Evolutionary conservation across 2,888 invertebrate genomes (phyloP).

Genomic region (Xestobium rufovillosum): DNA sequence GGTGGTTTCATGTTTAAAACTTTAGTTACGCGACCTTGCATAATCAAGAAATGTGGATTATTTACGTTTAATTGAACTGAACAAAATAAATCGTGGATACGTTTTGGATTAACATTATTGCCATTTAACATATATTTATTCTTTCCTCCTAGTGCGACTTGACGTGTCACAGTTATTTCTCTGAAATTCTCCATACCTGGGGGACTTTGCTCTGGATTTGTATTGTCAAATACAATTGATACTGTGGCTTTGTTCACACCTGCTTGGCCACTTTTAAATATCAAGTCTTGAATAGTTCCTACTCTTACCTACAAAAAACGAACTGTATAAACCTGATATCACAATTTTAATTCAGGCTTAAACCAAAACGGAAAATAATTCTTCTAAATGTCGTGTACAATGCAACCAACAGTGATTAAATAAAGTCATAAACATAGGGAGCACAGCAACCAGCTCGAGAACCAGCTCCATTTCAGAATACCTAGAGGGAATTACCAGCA

Average conservation of each 20-base stretch:
- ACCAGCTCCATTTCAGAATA: no score
- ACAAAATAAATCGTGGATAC: constrained; percentile 90
- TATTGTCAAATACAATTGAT: constrained; percentile 91
- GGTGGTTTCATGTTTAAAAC: constrained; percentile 98
- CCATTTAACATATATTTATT: constrained; percentile 94
- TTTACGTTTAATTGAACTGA: constrained; percentile 97
- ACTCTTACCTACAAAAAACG: constrained; percentile 69
- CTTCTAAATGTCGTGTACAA: constrained; percentile 1
- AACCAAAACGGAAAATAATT: neutral
- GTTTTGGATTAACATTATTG: constrained; percentile 78
- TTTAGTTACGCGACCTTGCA: constrained; percentile 99
- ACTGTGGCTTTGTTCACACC: constrained; percentile 94
- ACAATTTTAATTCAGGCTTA: no score
- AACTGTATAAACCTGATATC: neutral
- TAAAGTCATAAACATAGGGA: no score
- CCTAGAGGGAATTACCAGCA: no score
- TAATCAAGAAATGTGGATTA: constrained; percentile 98
- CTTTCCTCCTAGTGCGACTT: constrained; percentile 81
- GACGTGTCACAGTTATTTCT: constrained; percentile 88
- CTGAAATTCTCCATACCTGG: constrained; percentile 84
- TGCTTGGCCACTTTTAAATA: constrained; percentile 96
- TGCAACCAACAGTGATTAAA: neutral
- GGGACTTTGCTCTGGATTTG: constrained; percentile 71
- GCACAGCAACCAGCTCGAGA: no score
- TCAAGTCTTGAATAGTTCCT: constrained; percentile 83